Conservation (phyloP, 2,797 vertebrate species). For the Denticeps clupeoides region DNA sequence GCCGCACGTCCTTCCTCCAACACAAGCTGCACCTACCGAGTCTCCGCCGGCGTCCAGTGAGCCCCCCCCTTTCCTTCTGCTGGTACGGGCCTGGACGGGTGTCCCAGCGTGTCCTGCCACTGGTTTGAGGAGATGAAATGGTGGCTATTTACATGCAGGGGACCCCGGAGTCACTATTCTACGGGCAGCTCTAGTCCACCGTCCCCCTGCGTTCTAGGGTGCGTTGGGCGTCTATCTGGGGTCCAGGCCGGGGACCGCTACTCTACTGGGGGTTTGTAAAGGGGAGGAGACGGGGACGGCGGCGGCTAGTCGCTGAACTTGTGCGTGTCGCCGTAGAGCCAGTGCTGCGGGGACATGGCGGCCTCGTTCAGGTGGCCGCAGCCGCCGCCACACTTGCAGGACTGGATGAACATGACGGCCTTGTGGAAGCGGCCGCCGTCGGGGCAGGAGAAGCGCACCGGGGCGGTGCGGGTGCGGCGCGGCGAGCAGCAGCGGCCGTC, state of each 20-base stretch:
- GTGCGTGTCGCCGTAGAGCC: constrained; percentile 63
- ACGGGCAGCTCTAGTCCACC: constrained; percentile 30
- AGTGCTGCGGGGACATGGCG: constrained; percentile 48
- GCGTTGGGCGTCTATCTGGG: constrained; percentile 35
- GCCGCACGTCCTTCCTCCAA: too few species aligned
- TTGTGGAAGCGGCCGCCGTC: constrained; percentile 53
- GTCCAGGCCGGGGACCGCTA: constrained; percentile 45
- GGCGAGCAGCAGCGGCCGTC: constrained; percentile 67
- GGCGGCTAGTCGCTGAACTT: constrained; percentile 56
- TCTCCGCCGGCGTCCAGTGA: too few species aligned
- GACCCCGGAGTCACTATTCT: constrained; percentile 29
- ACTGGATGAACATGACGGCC: constrained; percentile 66
- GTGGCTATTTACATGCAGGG: constrained; percentile 14
- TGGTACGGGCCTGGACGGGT: too few species aligned
- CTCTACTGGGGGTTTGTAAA: constrained; percentile 35
- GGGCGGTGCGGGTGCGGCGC: constrained; percentile 52
- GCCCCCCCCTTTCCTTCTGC: too few species aligned
- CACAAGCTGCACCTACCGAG: too few species aligned
- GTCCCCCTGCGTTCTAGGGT: constrained; percentile 11
- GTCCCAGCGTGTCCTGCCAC: constrained; percentile 30
- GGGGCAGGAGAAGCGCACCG: constrained; percentile 54
- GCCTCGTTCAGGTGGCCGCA: constrained; percentile 61
- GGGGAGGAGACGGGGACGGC: constrained; percentile 6
- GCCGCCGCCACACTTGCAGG: constrained; percentile 63
- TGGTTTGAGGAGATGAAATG: constrained; percentile 21